Evolutionary conservation across 2,797 vertebrate species (phyloP).

Genomic region (Lagodon rhomboides): DNA sequence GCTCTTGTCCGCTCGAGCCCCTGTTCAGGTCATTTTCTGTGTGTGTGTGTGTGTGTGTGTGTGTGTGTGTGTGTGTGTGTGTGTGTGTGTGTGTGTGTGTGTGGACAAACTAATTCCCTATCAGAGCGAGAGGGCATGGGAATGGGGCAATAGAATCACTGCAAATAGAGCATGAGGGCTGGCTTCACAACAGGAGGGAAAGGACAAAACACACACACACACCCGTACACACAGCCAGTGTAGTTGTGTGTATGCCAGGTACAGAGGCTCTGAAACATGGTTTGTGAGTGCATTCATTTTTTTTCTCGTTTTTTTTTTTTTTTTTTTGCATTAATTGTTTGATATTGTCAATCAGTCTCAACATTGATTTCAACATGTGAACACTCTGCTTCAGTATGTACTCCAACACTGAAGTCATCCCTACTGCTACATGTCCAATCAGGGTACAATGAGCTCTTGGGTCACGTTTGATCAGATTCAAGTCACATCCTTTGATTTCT

Average conservation of each 20-base stretch:
- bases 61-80: constrained; percentile 23
- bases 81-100: constrained; percentile 23
- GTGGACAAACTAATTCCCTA: constrained; percentile 28
- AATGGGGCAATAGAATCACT: constrained; percentile 48
- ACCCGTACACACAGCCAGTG: neutral
- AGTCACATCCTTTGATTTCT: neutral
- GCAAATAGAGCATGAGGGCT: constrained; percentile 51
- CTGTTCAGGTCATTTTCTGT: neutral
- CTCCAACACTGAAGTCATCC: neutral
- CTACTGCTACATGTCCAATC: neutral
- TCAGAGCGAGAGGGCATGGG: constrained; percentile 53
- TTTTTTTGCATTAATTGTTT: neutral
- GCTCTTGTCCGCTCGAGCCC: neutral
- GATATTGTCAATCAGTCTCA: neutral
- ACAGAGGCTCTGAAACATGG: neutral
- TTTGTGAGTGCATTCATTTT: neutral
- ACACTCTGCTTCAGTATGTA: neutral
- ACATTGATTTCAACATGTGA: neutral
- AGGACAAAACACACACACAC: constrained; percentile 4
- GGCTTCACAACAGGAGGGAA: constrained; percentile 40
- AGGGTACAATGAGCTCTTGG: neutral
- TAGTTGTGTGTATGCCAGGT: neutral
- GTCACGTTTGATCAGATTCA: neutral
- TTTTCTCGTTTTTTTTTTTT: neutral
- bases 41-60: constrained; percentile 1